phyloP scores from a whole-genome alignment of 2,113 vertebrate genomes.

The Bubo scandiacus region DNA sequence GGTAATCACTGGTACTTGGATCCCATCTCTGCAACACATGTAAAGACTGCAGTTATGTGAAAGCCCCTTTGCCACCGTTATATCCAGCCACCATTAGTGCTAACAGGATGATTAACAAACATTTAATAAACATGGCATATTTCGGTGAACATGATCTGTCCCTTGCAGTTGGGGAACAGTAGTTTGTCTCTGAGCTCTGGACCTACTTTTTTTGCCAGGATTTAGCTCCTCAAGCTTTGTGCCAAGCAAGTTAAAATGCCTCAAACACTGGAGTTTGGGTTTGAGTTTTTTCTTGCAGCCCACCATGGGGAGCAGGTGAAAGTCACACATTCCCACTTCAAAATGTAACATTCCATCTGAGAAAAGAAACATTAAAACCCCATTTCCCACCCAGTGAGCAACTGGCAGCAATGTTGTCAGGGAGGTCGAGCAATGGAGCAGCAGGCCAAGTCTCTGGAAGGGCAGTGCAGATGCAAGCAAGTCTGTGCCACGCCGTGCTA shows the following conservation, averaged over 20 bases:
- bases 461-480: not conserved
- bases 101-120: not conserved
- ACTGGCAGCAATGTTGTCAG: not conserved
- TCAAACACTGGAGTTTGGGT: not conserved
- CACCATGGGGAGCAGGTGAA: not conserved
- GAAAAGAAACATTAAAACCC: not conserved
- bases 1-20: not conserved
- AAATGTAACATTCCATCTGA: not conserved
- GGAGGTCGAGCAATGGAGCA: not conserved
- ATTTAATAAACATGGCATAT: not conserved
- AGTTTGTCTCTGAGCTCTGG: not conserved
- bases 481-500: not conserved
- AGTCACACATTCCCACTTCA: not conserved
- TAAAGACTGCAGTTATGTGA: not conserved
- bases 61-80: not conserved
- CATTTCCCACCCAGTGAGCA: not conserved
- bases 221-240: not conserved
- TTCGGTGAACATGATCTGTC: not conserved
- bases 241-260: not conserved
- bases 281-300: not conserved
- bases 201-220: not conserved
- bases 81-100: not conserved
- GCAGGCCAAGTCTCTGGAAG: not conserved
- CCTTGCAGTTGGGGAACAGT: not conserved
- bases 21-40: not conserved